Evolutionary conservation across 2,113 vertebrate species (phyloP), one percentile per base, ranked within the genome.

Genomic region (Erpornis zantholeuca): DNA sequence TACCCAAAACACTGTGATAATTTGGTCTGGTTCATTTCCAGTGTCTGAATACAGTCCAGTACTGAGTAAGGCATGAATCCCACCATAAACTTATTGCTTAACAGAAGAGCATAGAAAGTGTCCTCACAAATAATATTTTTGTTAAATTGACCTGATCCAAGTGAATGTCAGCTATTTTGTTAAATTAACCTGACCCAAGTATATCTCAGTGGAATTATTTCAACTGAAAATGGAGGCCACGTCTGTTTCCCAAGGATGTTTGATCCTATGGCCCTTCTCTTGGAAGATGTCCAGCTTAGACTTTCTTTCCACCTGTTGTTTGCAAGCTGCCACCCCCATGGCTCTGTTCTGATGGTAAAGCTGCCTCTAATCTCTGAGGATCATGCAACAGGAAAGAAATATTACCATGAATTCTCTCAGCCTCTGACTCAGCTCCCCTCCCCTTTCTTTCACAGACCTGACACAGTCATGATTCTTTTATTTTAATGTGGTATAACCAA

Each of bases 271-370:
- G n/a, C 40, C 35, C 31, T 86, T 82, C 70, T 45, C 54, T 66
- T 65, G 47, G 64, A 81, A 93, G 44, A 29, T 38, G 7, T 81
- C 73, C 35, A 54, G 25, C 52, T 83, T 73, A 38, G 75, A 49
- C 25, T 84, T 91, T 82, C 18, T 71, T 82, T 71, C 86, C 76
- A 83, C 52, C 63, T 90, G 66, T n/a, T 57, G 20, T 57, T 57
- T 88, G 70, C 66, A 82, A 88, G 16, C 63, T 82, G 50, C 61
- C 40, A 50, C 47, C 71, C 47, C 19, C 50, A 31, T 25, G 29
- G 80, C 59, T 82, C 85, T 4, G 4, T 86, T 95, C 81, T 31
- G 63, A 86, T 14, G 10, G 64, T 50, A 88, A 80, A 78, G 82
- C 68, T 2, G 9, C 47, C 44, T 73, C 24, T 94, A 86, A 92